Percentiles rank a stretch among this genome's conserved stretches.
Evolutionary conservation across 2,888 invertebrate genomes (phyloP).

Genomic region (Diloba caeruleocephala): DNA sequence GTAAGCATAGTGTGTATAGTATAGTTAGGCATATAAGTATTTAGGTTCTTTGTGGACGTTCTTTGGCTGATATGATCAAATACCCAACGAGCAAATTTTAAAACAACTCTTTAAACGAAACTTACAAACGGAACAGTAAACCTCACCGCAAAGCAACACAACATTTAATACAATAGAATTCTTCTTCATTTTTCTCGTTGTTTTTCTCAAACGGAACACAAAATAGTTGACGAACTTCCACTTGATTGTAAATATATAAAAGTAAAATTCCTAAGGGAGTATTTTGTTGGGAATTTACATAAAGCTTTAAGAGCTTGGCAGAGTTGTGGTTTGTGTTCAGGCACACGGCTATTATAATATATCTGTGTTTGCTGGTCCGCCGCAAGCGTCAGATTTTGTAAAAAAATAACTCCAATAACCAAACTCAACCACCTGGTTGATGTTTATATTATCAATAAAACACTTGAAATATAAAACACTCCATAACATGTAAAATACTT

Average conservation of each 20-base stretch:
- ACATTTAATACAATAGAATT: slow-evolving; percentile 42
- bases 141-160: slow-evolving; percentile 24
- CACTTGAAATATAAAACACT: too few relatives aligned
- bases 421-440: too few relatives aligned
- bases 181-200: slow-evolving; percentile 41
- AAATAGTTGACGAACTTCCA: slow-evolving; percentile 54
- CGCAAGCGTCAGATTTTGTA: too few relatives aligned
- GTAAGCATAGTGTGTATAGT: too few relatives aligned
- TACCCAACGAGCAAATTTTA: too few relatives aligned
- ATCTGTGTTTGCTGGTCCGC: slow-evolving; percentile 20
- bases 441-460: too few relatives aligned
- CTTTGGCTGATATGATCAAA: too few relatives aligned
- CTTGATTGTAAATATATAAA: slow-evolving; percentile 55
- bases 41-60: too few relatives aligned
- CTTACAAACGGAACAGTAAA: slow-evolving; percentile 28
- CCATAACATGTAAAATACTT: too few relatives aligned
- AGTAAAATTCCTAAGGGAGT: slow-evolving; percentile 47
- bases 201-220: slow-evolving; percentile 52
- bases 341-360: slow-evolving; percentile 21
- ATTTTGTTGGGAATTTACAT: slow-evolving; percentile 51
- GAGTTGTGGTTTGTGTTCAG: slow-evolving; percentile 35
- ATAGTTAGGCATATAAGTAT: too few relatives aligned
- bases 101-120: slow-evolving; percentile 8
- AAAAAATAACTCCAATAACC: too few relatives aligned
- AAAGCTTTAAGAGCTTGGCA: slow-evolving; percentile 47